Evolutionary conservation across 2,113 vertebrate species (phyloP).

Genomic region (Seriola dumerili): DNA sequence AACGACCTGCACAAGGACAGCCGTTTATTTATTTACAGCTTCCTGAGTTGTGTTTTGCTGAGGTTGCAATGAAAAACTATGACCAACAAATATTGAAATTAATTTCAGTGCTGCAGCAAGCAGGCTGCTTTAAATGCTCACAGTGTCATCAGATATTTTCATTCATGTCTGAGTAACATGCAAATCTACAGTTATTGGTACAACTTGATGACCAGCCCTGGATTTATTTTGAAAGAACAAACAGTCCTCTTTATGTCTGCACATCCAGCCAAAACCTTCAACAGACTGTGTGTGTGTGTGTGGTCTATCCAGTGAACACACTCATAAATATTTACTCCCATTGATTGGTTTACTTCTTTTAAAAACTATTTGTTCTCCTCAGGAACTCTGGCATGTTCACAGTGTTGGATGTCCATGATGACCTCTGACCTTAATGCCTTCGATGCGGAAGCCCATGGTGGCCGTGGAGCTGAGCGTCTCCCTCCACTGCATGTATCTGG

Average conservation of each 20-base stretch:
- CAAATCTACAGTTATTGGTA: conserved; percentile 37
- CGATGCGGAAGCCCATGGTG: conserved; percentile 91
- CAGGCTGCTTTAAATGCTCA: not conserved
- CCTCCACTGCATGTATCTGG: conserved; percentile 95
- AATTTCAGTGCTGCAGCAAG: not conserved
- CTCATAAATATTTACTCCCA: conserved; percentile 50
- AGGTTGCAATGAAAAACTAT: not conserved
- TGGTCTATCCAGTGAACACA: conserved; percentile 10
- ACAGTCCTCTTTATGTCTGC: conserved; percentile 19
- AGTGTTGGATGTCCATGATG: not conserved
- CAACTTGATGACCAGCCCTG: conserved; percentile 7
- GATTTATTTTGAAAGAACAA: conserved; percentile 45
- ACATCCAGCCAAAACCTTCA: not conserved
- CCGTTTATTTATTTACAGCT: not conserved
- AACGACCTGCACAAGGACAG: not conserved
- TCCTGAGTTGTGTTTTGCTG: not conserved
- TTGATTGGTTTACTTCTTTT: conserved; percentile 13
- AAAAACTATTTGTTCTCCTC: conserved; percentile 29
- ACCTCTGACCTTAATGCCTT: conserved; percentile 90
- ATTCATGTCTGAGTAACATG: conserved; percentile 7
- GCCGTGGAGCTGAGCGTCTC: conserved; percentile 92
- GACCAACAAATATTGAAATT: not conserved
- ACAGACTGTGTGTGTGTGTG: not conserved
- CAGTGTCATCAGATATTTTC: conserved; percentile 10
- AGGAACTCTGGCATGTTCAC: not conserved